Percentiles rank a stretch among this genome's conserved stretches.
These are phyloP conservation scores for Luperina testacea DNA, from an alignment of 2,888 invertebrate genomes.

Conservation along the genomic window DNA sequence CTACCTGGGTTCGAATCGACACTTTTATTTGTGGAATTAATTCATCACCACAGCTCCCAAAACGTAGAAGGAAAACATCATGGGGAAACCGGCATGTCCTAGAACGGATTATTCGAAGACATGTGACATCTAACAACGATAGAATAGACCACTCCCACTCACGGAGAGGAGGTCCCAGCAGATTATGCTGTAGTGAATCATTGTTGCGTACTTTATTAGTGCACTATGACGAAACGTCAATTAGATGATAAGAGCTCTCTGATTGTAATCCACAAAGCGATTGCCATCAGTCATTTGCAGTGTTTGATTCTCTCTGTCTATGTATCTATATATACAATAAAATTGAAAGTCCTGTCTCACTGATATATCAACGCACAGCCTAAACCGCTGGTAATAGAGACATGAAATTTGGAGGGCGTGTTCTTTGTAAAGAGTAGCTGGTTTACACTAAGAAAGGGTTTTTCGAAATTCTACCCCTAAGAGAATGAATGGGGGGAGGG, in stretches of 20 bases:
- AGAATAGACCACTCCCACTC: background rate
- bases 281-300: conserved; percentile 7
- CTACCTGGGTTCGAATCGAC: background rate
- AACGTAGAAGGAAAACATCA: background rate
- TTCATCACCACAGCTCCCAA: background rate
- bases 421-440: no score
- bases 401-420: no score
- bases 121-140: background rate
- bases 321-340: background rate
- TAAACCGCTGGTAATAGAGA: no score
- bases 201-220: background rate
- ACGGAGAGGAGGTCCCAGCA: background rate
- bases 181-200: background rate
- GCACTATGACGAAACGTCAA: background rate
- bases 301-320: background rate
- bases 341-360: no score
- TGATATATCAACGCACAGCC: no score
- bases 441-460: no score
- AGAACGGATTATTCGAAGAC: no score
- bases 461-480: no score
- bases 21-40: background rate
- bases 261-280: conserved; percentile 17
- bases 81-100: background rate
- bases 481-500: no score
- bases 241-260: background rate